A percentile compares a stretch with the other conserved stretches of the same genome.
These are phyloP conservation scores for Octomys mimax DNA, from an alignment of 2,797 vertebrate genomes.

Conservation along the genomic window DNA sequence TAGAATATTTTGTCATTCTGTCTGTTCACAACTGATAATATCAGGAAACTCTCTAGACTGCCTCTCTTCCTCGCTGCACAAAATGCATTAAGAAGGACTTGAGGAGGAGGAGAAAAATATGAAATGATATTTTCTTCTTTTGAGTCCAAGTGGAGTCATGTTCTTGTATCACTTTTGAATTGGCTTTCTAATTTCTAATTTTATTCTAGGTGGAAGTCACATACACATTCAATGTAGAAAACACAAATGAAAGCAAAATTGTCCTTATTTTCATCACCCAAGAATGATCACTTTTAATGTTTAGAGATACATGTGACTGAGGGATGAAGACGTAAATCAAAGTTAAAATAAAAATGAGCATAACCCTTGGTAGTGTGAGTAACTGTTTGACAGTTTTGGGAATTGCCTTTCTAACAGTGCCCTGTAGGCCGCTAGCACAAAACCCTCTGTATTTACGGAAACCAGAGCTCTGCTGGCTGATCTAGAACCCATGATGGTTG, in stretches of 20 bases:
- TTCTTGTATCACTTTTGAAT: neutral
- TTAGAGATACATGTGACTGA: neutral
- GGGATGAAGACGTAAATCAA: neutral
- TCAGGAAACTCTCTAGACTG: neutral
- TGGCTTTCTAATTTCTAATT: neutral
- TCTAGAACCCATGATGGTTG: neutral
- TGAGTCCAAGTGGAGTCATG: neutral
- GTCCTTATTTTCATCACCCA: neutral
- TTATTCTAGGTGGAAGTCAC: neutral
- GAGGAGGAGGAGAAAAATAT: neutral
- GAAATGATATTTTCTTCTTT: neutral
- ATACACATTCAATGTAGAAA: neutral
- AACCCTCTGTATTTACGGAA: neutral
- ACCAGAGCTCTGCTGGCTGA: neutral
- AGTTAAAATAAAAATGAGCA: neutral
- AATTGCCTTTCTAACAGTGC: neutral
- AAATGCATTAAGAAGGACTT: neutral
- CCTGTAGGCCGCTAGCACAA: neutral
- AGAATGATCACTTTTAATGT: neutral
- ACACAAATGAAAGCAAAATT: neutral
- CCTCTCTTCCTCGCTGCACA: neutral
- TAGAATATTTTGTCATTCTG: neutral
- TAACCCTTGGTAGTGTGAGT: neutral
- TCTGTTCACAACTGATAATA: neutral
- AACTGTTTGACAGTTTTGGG: neutral